Percentiles rank a stretch among this genome's conserved stretches.
Conservation (phyloP, 64 coral and sea anemone genomes). For the Actinia equina region DNA sequence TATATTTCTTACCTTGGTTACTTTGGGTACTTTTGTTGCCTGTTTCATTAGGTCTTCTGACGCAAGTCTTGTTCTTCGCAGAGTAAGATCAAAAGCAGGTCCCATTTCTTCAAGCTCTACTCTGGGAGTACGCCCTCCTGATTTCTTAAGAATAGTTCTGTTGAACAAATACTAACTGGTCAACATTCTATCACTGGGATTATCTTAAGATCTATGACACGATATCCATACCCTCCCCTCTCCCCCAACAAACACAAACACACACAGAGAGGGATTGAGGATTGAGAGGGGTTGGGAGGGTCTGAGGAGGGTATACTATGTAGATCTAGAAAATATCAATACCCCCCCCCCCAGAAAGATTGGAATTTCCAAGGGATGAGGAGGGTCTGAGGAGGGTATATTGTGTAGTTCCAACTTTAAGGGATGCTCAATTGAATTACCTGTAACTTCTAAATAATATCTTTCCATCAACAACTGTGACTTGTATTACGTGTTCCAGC, state of each 20-base stretch:
- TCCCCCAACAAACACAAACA: no score
- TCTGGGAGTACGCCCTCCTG: slow-evolving; percentile 79
- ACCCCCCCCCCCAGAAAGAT: no score
- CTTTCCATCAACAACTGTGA: slow-evolving; percentile 71
- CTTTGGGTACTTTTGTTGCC: slow-evolving; percentile 72
- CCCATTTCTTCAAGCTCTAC: slow-evolving; percentile 97
- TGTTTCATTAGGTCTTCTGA: slow-evolving; percentile 93
- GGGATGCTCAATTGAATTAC: slow-evolving; percentile 5
- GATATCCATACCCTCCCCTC: no score
- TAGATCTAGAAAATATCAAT: no score
- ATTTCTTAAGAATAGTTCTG: slow-evolving; percentile 88
- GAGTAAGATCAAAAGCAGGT: slow-evolving; percentile 71
- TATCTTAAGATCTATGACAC: no score
- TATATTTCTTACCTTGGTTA: slow-evolving; percentile 53
- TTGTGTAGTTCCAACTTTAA: no score
- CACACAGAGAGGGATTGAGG: no score
- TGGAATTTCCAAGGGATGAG: no score
- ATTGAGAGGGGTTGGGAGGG: no score
- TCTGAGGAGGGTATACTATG: no score
- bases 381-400: no score
- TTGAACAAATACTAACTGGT: background rate
- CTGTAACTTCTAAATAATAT: slow-evolving; percentile 92
- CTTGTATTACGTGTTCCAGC: slow-evolving; percentile 88
- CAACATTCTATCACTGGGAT: background rate
- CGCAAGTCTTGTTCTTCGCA: slow-evolving; percentile 78